Evolutionary conservation across 2,888 invertebrate genomes (phyloP), one percentile per base, ranked within the genome.

Genomic region (Ichneumon xanthorius): DNA sequence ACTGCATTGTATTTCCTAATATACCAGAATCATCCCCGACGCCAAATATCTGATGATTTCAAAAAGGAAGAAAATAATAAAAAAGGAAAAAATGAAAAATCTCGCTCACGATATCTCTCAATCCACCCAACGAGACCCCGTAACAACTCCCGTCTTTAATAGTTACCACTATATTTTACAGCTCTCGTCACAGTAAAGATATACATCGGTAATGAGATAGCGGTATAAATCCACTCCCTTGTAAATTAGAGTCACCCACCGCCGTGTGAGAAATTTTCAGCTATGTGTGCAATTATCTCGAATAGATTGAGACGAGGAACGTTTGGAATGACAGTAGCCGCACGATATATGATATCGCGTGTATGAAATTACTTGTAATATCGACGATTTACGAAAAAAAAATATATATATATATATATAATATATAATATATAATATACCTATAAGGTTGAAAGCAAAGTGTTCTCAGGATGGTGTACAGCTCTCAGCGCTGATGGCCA

Each of bases 301-400:
- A 65, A 80, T 72, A 72, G 72, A 80, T 65, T 33, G 33, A 5
- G 26, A 26, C 73, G 40, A 73, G 19, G 65, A 61, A 22, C 22
- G 16, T 61, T 61, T 61, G 1, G 9, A 26, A 58, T 22, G 40
- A 37, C 72, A 58, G 58, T 22, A 71, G 71, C 37, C 16, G 4
- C 19, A 26, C 30, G 71, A 71, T 16, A n/a, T n/a, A 14, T 11
- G 55, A 40, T 5, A 37, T 14, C 9, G 19, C 30, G 11, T 61
- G 61, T 55, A 77, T 55, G 48, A 65, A 84, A 75, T 84, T 53
- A 61, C 37, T 73, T 67, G 80, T 58, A 65, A 79, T 71, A 80
- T 73, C 63, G 79, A 63, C 45, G 63, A 37, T 63, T 80, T 75
- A 63, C 61, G 58, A 53, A 79, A 83, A n/a, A n/a, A n/a, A n/a